A percentile compares a stretch with the other conserved stretches of the same genome.
Evolutionary conservation across 1,140 invertebrate species (phyloP).

Genomic region (Lordiphosa stackelbergi): DNA sequence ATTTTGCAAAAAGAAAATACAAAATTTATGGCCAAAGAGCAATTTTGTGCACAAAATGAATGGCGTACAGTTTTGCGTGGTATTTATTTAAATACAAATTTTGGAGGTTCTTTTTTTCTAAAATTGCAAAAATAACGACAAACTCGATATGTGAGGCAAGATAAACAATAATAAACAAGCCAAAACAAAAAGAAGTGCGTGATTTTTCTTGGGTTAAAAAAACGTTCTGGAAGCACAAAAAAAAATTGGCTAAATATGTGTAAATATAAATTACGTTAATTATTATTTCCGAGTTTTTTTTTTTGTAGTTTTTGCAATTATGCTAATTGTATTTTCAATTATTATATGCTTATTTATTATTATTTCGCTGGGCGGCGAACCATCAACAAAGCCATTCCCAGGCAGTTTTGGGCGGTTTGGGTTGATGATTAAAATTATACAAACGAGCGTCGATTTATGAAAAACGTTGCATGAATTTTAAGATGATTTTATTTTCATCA

Average conservation of each 20-base stretch:
- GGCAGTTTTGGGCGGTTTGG: slow-evolving; percentile 21
- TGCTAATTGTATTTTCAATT: slow-evolving; percentile 73
- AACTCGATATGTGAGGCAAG: slow-evolving; percentile 36
- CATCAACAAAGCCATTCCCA: background rate
- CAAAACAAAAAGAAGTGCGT: slow-evolving; percentile 11
- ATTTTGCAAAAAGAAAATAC: slow-evolving; percentile 5
- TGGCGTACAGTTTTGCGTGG: slow-evolving; percentile 25
- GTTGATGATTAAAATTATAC: slow-evolving; percentile 63
- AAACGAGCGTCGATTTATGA: slow-evolving; percentile 60
- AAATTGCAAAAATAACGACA: slow-evolving; percentile 34
- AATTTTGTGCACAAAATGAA: slow-evolving; percentile 29
- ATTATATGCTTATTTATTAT: slow-evolving; percentile 73
- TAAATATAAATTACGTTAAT: slow-evolving; percentile 72
- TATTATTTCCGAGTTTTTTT: slow-evolving; percentile 36
- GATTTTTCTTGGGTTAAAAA: slow-evolving; percentile 12
- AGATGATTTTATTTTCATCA: slow-evolving; percentile 62
- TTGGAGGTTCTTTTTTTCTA: slow-evolving; percentile 25
- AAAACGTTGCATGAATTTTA: slow-evolving; percentile 62
- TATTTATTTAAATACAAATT: slow-evolving; percentile 45
- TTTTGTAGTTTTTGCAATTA: slow-evolving; percentile 41
- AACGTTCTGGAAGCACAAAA: too few species aligned
- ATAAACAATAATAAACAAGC: slow-evolving; percentile 38
- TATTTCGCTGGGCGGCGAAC: slow-evolving; percentile 38
- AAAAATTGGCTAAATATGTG: slow-evolving; percentile 55
- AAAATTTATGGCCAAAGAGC: slow-evolving; percentile 24